Conservation (phyloP, 2,797 vertebrate species). For the Potorous gilbertii region DNA sequence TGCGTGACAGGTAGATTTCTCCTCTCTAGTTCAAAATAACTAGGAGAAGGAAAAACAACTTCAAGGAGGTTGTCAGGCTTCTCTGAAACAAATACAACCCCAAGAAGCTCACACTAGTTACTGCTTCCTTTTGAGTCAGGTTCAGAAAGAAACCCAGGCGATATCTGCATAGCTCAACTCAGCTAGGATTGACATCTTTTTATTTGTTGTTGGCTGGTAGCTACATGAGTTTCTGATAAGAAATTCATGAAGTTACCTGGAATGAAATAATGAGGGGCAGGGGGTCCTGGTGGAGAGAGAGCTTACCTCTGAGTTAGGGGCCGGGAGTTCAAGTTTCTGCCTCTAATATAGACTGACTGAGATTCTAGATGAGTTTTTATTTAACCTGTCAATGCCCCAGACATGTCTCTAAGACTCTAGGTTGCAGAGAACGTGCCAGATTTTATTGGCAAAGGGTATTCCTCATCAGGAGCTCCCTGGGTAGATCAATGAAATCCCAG, state of each 20-base stretch:
- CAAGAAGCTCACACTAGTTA: not conserved
- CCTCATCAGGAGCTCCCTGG: not conserved
- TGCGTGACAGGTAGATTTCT: not conserved
- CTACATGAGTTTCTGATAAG: not conserved
- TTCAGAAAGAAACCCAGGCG: constrained; percentile 8
- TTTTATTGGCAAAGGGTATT: not conserved
- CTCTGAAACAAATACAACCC: not conserved
- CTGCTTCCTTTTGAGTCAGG: not conserved
- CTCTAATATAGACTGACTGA: not conserved
- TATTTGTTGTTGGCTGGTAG: not conserved
- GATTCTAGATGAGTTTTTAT: not conserved
- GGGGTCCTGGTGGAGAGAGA: not conserved
- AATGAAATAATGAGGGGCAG: not conserved
- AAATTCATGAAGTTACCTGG: not conserved
- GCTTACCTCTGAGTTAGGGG: not conserved
- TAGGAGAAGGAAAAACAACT: not conserved
- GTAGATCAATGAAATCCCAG: not conserved
- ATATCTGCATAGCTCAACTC: not conserved
- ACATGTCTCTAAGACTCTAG: not conserved
- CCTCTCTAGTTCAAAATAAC: not conserved
- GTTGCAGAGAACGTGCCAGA: not conserved
- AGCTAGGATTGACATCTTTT: constrained; percentile 6
- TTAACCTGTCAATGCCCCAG: not conserved
- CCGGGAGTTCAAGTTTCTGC: not conserved
- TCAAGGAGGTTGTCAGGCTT: constrained; percentile 9